Evolutionary conservation across 2,113 vertebrate genomes (phyloP).

Genomic region (Corydoras sp.): DNA sequence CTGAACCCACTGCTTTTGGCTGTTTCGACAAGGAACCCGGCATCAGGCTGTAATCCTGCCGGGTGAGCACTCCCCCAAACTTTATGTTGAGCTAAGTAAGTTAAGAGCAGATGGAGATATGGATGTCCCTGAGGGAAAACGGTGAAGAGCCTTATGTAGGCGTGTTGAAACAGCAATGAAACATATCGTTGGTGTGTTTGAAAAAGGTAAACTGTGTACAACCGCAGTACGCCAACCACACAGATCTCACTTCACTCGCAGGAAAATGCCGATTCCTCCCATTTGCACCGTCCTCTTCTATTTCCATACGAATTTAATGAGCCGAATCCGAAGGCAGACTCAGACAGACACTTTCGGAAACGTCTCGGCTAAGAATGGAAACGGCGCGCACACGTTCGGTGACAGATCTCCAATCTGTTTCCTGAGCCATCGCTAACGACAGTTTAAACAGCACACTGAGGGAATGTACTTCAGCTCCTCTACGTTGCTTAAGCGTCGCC

Average conservation of each 20-base stretch:
- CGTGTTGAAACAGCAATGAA: neutral
- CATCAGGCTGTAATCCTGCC: neutral
- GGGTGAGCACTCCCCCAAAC: too few species aligned
- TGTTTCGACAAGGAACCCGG: neutral
- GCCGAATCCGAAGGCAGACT: neutral
- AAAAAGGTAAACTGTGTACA: constrained; percentile 2
- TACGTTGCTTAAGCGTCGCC: neutral
- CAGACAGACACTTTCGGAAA: neutral
- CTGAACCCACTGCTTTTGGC: too few species aligned
- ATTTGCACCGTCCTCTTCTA: neutral
- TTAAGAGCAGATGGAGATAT: neutral
- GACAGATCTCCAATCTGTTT: neutral
- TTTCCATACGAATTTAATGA: constrained; percentile 7
- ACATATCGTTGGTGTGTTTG: neutral
- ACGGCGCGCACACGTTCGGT: neutral
- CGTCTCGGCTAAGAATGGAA: neutral
- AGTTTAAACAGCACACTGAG: neutral
- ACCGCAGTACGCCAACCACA: neutral
- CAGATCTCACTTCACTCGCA: neutral
- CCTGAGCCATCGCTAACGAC: neutral
- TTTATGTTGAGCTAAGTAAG: neutral
- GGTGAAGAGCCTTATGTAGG: neutral
- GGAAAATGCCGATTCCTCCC: neutral
- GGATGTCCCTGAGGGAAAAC: neutral
- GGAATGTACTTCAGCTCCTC: neutral